phyloP scores from a whole-genome alignment of 2,113 vertebrate genomes.

The Oncorhynchus kisutch region DNA sequence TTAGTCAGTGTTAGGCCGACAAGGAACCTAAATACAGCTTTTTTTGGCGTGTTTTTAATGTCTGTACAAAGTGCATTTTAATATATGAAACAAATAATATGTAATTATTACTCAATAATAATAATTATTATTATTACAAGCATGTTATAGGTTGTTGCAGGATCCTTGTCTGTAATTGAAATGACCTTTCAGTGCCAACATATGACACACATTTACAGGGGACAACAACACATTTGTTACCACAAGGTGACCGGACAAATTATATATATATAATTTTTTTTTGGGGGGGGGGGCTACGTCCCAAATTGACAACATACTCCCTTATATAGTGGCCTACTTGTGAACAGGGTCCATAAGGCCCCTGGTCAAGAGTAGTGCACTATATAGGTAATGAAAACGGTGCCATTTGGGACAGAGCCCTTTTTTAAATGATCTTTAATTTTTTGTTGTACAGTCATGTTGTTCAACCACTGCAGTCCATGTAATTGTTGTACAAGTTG shows the following conservation, averaged over 20 bases:
- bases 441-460: slow-evolving; percentile 72
- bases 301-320: too few relatives aligned
- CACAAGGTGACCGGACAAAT: slow-evolving; percentile 50
- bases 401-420: neutral
- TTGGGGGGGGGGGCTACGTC: too few relatives aligned
- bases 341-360: too few relatives aligned
- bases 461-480: slow-evolving; percentile 80
- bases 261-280: neutral
- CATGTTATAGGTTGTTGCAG: slow-evolving; percentile 70
- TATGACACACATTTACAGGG: slow-evolving; percentile 66
- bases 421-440: slow-evolving; percentile 33
- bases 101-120: slow-evolving; percentile 71
- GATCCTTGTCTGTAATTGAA: slow-evolving; percentile 68
- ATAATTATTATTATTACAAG: too few relatives aligned
- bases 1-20: slow-evolving; percentile 31
- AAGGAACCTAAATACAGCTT: slow-evolving; percentile 62
- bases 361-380: too few relatives aligned
- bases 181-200: slow-evolving; percentile 69
- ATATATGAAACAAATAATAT: slow-evolving; percentile 66
- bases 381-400: too few relatives aligned
- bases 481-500: slow-evolving; percentile 79
- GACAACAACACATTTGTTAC: slow-evolving; percentile 61
- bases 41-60: slow-evolving; percentile 68
- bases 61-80: slow-evolving; percentile 79
- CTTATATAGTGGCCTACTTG: too few relatives aligned